A percentile compares a stretch with the other conserved stretches of the same genome.
These are phyloP conservation scores for Lampropteryx suffumata DNA, from an alignment of 2,888 invertebrate species.

Conservation along the genomic window DNA sequence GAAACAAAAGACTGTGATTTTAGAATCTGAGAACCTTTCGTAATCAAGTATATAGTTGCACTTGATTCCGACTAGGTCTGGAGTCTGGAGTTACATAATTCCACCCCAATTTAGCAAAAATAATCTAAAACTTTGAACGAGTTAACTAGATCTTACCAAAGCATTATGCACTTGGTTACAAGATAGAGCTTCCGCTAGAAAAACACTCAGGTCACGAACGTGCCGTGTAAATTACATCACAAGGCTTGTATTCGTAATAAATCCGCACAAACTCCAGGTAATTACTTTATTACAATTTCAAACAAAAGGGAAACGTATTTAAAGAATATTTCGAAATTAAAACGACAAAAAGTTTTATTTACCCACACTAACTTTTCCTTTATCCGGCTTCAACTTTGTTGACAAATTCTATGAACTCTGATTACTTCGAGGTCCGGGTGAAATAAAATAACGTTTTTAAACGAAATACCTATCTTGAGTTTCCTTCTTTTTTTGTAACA, in stretches of 20 bases:
- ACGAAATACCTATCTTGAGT: no score
- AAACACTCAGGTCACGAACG: constrained; percentile 26
- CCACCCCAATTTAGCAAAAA: no score
- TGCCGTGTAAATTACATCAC: constrained; percentile 15
- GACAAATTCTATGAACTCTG: background rate
- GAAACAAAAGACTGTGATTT: no score
- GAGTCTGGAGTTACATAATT: no score
- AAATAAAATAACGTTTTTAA: no score
- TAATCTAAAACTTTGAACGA: no score
- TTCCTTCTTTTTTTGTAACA: no score
- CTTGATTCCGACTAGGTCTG: no score
- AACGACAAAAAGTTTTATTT: background rate
- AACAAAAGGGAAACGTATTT: background rate
- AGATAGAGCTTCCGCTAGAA: constrained; percentile 26
- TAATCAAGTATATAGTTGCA: no score
- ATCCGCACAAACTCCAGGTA: constrained; percentile 2
- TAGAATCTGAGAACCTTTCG: no score
- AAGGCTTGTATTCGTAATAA: constrained; percentile 3
- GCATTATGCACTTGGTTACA: background rate
- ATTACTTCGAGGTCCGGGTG: background rate
- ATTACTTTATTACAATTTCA: constrained; percentile 13
- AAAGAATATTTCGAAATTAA: constrained; percentile 4
- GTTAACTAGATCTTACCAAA: constrained; percentile 7
- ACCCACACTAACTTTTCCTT: background rate
- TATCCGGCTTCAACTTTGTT: constrained; percentile 5